Base-by-base conservation (phyloP, 2,888 invertebrate genomes). In the Luffia ferchaultella region DNA sequence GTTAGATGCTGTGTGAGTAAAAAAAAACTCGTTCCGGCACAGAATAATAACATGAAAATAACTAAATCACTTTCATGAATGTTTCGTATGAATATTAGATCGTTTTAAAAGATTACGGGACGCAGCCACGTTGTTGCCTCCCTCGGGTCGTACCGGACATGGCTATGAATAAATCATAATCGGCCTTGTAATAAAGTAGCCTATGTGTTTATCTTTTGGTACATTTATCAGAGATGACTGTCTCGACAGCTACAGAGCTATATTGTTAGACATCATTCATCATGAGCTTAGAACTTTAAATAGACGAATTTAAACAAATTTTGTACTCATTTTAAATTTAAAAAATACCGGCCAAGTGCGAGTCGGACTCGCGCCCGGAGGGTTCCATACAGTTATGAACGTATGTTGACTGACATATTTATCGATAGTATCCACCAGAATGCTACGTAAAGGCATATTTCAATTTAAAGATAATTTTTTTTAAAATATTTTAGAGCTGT, bases 141-240 rank as follows among this genome's bases (percentile, higher is more conserved):
- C 30, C 30, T 12, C 30, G 30, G 30, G 30, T 12, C 30, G 30
- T 12, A 12, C 30, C 30, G 5, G 30, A 30, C 30, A 12, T 12
- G 30, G 5, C 30, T 12, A 74, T 78, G 75, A 79, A 80, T 82
- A 82, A 82, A 82, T 82, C 80, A 80, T 76, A 73, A 69, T 70
- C 66, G 65, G 70, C 68, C 64, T 67, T 72, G 73, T 78, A 79
- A 80, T 80, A 80, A 80, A 80, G 80, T 79, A 76, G 78, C 77
- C 30, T 12, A 12, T 68, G 69, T 76, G 77, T 77, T 77, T 78
- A 77, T 78, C 73, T 73, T 65, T 61, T 64, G 67, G 64, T 67
- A 72, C 79, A 76, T 82, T 78, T 74, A 82, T 82, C 79, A 82
- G 65, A 62, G 68, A 30, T 30, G 30, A 30, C 30, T 12, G 30